Evolutionary conservation across 35 echinoderm and acorn worm species (phyloP).

Genomic region (Ophioderma brevispina): DNA sequence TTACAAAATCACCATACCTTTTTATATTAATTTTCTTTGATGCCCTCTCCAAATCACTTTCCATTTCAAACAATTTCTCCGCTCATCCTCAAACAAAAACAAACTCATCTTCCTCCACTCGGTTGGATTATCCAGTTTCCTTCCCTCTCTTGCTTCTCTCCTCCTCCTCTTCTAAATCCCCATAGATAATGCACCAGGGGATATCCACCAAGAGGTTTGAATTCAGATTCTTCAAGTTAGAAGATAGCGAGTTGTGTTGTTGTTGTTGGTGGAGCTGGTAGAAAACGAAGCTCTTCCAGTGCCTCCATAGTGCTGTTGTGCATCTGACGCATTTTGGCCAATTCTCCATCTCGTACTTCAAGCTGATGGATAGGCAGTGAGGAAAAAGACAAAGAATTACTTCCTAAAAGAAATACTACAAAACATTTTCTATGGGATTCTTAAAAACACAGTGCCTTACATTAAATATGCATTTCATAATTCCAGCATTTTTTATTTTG

Average conservation of each 20-base stretch:
- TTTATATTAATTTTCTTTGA: neutral
- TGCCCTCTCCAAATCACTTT: neutral
- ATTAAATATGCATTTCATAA: too few species aligned
- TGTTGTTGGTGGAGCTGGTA: neutral
- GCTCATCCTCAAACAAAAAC: neutral
- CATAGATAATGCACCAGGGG: neutral
- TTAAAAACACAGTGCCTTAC: too few species aligned
- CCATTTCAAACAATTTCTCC: neutral
- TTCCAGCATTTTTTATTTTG: too few species aligned
- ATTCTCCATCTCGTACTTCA: neutral
- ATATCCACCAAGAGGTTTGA: too few species aligned
- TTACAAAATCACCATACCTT: too few species aligned
- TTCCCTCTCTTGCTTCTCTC: neutral
- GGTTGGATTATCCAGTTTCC: neutral
- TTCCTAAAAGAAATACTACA: too few species aligned
- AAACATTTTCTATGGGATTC: too few species aligned
- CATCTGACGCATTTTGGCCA: slow-evolving; percentile 19
- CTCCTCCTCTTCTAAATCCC: neutral
- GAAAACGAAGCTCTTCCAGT: slow-evolving; percentile 14
- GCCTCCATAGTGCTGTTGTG: slow-evolving; percentile 6
- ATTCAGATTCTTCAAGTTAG: neutral
- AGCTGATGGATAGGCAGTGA: neutral
- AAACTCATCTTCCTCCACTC: slow-evolving; percentile 15
- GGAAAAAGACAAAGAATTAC: too few species aligned
- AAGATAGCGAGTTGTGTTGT: slow-evolving; percentile 15